Evolutionary conservation across 2,113 vertebrate genomes (phyloP), one percentile per base, ranked within the genome.

Genomic region (Girardinichthys multiradiatus): DNA sequence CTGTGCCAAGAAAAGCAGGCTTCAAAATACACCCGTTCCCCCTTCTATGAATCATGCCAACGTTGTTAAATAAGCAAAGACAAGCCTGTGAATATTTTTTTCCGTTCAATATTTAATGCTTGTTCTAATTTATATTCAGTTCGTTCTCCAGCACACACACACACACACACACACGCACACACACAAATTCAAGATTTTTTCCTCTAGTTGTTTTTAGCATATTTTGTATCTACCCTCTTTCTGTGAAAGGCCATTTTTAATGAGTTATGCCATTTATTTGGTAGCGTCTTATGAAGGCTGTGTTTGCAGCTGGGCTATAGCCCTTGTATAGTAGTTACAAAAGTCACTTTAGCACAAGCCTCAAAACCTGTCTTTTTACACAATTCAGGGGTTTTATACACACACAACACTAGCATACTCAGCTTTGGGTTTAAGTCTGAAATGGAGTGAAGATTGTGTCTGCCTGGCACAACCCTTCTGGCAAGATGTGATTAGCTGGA

Each of bases 91-190:
- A 92, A 91, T 92, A 84, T 89, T 89, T 92, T 65, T 90, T 87
- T 81, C 77, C 81, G 30, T 84, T 94, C 85, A 94, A 93, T 94
- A 90, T 94, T 93, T 94, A 83, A 94, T 93, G 88, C 83, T 59
- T 83, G 68, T 57, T 79, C 84, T 65, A 79, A 90, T 92, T 92
- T 82, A 92, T 90, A 92, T 92, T 91, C 89, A 67, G 83, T 73
- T 82, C 87, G 81, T 65, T 74, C 77, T 81, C 76, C 35, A 42
- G 70, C 75, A 72, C 45, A 58, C 71, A 27, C 68, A 82, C 77
- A 69, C 68, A 70, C 80, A 68, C 74, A 59, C 51, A 64, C 45
- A 62, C 70, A 30, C 68, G 79, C 77, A 69, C 68, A 70, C 81
- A 70, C 75, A 60, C 45, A 64, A 68, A 78, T 82, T 66, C 39